Evolutionary conservation across 2,113 vertebrate genomes (phyloP), one percentile per base, ranked within the genome.

Genomic region (Plotosus lineatus): DNA sequence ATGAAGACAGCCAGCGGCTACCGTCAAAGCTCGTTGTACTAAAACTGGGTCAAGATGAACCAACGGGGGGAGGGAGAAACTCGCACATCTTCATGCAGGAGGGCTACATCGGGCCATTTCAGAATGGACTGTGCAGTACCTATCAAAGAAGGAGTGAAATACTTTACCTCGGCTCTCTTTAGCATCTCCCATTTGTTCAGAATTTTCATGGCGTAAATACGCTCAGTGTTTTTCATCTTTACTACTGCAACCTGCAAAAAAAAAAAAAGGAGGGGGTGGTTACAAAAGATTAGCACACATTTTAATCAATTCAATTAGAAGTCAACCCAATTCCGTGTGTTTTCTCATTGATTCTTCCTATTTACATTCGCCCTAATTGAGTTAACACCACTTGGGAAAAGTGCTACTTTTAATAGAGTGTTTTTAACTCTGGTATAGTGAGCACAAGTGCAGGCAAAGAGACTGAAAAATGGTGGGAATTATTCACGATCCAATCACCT

Each of bases 161-260:
- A 48, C 31, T 91, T 92, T 83, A 97, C 98, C 95, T 99, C 98
- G 0, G 98, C 98, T 86, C 98, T 94, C 90, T 99, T 99, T 38
- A 99, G 92, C 97, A 99, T 99, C 87, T 99, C 98, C 98, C 98
- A 99, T 87, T 99, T 99, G 89, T 99, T 99, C 42, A 99, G 95
- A 83, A 99, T 99, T 90, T 99, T 99, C 98, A 99, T 99, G 44
- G 98, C 97, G 2, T 97, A 99, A 84, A 99, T 97, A 26, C 94
- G 91, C 79, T 99, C 98, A 0, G 97, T 98, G 89, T 93, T 92
- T 88, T 97, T 99, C 97, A 99, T 96, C 92, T 97, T 98, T 88
- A 99, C 98, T 86, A 99, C 98, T 1, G 96, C 96, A 79, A 97
- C 96, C 96, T 97, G 88, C n/a, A 48, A 89, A 0, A 6, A 11